A percentile compares a stretch with the other conserved stretches of the same genome.
Conservation (phyloP, 2,888 invertebrate species). For the Eulithis testata region DNA sequence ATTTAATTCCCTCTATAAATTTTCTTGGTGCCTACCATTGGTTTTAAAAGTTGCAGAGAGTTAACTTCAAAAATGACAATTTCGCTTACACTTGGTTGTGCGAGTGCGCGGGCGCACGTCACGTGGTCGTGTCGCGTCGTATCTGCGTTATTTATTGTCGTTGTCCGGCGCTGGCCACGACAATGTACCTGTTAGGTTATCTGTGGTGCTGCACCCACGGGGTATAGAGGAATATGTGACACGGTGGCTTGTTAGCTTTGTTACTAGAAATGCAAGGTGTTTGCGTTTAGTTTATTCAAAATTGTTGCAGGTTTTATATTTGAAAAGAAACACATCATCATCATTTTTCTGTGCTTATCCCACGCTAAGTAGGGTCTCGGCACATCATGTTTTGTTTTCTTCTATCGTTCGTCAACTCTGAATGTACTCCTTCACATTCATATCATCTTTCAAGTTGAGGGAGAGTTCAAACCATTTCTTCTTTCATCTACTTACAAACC, state of each 20-base stretch:
- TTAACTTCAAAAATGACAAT: constrained; percentile 26
- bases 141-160: constrained; percentile 81
- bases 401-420: too few relatives aligned
- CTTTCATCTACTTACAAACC: too few relatives aligned
- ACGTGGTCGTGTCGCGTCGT: constrained; percentile 76
- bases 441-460: too few relatives aligned
- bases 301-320: constrained; percentile 1
- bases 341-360: too few relatives aligned
- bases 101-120: constrained; percentile 69
- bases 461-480: too few relatives aligned
- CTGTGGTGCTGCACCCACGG: constrained; percentile 31
- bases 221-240: constrained; percentile 26
- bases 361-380: too few relatives aligned
- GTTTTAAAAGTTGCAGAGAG: constrained; percentile 1
- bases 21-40: too few relatives aligned
- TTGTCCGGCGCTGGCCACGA: constrained; percentile 70
- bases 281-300: neutral
- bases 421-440: too few relatives aligned
- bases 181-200: constrained; percentile 45
- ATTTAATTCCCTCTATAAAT: too few relatives aligned
- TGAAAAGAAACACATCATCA: neutral
- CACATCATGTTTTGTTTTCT: too few relatives aligned
- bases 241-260: constrained; percentile 35
- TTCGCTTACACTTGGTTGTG: constrained; percentile 40
- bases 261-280: constrained; percentile 15